phyloP scores from a whole-genome alignment of 1,140 invertebrate genomes.

The Pseudomyrmex gracilis region DNA sequence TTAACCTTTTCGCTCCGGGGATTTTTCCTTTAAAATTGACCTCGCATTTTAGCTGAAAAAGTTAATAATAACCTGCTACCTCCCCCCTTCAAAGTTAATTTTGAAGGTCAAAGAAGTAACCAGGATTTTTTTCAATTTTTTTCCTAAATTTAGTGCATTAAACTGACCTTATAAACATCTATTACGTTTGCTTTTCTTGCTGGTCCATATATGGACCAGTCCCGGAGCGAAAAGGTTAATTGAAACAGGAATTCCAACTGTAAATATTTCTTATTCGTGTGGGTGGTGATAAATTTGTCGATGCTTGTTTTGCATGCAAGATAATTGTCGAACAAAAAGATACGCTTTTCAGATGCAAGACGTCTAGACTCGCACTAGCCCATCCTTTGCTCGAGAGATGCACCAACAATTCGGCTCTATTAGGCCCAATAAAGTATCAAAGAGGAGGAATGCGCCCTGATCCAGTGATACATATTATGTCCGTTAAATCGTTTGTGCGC shows the following conservation, averaged over 20 bases:
- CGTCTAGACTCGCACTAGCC: conserved; percentile 57
- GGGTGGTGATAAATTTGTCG: background rate
- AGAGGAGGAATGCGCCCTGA: conserved; percentile 70
- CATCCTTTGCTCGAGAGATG: conserved; percentile 69
- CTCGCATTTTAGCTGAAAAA: no score
- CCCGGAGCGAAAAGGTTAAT: no score
- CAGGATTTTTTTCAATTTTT: no score
- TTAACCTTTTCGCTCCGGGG: no score
- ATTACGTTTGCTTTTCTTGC: no score
- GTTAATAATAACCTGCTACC: no score
- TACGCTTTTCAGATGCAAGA: conserved; percentile 43
- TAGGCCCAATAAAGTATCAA: conserved; percentile 73
- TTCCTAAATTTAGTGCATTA: no score
- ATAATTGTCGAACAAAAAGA: conserved; percentile 46
- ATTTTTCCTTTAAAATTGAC: no score
- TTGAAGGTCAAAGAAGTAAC: no score
- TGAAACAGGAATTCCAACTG: background rate
- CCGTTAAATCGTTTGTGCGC: conserved; percentile 56
- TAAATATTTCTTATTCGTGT: conserved; percentile 24
- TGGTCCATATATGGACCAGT: no score
- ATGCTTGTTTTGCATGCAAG: conserved; percentile 67
- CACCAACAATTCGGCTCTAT: conserved; percentile 73
- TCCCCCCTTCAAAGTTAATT: no score
- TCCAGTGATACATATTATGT: conserved; percentile 68
- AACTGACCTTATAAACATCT: no score